Conservation (phyloP, 2,113 vertebrate species). For the Crypturellus undulatus region DNA sequence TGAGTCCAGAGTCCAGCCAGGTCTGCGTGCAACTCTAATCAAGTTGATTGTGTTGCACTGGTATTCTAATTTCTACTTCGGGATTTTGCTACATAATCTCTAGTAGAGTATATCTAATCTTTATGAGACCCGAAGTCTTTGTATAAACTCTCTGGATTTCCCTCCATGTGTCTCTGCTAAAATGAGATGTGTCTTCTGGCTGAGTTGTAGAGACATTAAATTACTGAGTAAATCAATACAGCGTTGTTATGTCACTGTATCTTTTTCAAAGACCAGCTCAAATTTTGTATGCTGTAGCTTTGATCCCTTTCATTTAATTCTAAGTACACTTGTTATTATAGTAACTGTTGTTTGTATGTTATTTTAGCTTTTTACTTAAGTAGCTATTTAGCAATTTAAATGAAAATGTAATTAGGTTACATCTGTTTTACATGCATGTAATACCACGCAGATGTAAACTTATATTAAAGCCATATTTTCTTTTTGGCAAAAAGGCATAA, state of each 20-base stretch:
- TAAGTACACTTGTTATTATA: conserved; percentile 95
- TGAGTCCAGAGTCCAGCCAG: conserved; percentile 58
- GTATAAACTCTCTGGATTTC: conserved; percentile 72
- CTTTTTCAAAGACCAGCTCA: conserved; percentile 87
- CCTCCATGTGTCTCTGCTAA: conserved; percentile 76
- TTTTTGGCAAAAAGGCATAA: conserved; percentile 83
- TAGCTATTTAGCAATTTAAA: conserved; percentile 99
- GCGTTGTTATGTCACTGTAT: conserved; percentile 83
- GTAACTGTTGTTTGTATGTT: conserved; percentile 99
- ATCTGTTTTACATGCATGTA: conserved; percentile 97
- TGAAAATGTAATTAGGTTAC: conserved; percentile 97
- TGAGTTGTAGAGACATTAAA: conserved; percentile 83
- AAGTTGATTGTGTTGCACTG: conserved; percentile 73
- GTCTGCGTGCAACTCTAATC: conserved; percentile 73
- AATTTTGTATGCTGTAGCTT: conserved; percentile 89
- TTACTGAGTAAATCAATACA: conserved; percentile 91
- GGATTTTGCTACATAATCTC: conserved; percentile 78
- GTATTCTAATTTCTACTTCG: conserved; percentile 79
- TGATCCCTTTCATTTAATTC: conserved; percentile 93
- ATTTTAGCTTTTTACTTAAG: conserved; percentile 98
- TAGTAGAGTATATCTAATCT: conserved; percentile 75
- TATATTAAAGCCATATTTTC: conserved; percentile 92
- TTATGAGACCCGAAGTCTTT: conserved; percentile 73
- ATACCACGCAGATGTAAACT: conserved; percentile 90
- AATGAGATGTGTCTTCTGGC: conserved; percentile 81